Conservation (phyloP, 92 coral and sea anemone genomes). For the Scolanthus callimorphus region DNA sequence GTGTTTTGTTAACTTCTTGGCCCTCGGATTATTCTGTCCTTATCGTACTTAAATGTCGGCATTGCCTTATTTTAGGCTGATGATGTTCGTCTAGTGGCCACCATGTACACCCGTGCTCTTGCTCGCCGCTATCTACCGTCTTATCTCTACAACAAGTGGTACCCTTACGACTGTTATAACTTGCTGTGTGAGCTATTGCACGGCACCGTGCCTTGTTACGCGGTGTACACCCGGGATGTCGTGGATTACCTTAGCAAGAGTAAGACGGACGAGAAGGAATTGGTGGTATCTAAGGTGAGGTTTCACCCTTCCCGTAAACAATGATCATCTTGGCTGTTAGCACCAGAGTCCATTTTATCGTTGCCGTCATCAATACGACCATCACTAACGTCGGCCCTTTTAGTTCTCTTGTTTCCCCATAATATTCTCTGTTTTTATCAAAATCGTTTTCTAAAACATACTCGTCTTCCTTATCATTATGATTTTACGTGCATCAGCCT, state of each 20-base stretch:
- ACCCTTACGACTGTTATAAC: constrained; percentile 78
- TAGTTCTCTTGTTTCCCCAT: too few relatives aligned
- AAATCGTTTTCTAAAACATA: too few relatives aligned
- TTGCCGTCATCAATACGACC: too few relatives aligned
- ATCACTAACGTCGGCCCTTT: too few relatives aligned
- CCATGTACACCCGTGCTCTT: constrained; percentile 73
- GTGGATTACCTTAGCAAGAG: constrained; percentile 64
- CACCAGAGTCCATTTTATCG: too few relatives aligned
- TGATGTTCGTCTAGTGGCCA: constrained; percentile 85
- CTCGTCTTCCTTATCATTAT: too few relatives aligned
- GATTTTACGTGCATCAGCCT: too few relatives aligned
- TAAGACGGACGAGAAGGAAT: constrained; percentile 62
- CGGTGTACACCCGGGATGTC: constrained; percentile 71
- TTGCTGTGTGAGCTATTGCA: constrained; percentile 84
- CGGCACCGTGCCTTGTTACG: constrained; percentile 88
- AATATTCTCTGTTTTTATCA: too few relatives aligned
- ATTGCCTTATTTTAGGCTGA: constrained; percentile 38
- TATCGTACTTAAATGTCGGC: background rate
- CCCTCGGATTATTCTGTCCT: too few relatives aligned
- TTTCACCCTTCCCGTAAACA: too few relatives aligned
- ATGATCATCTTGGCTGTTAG: too few relatives aligned
- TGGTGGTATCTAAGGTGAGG: constrained; percentile 77
- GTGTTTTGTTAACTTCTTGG: too few relatives aligned
- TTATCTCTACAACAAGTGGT: constrained; percentile 73
- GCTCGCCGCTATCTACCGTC: constrained; percentile 87